Evolutionary conservation across 2,888 invertebrate species (phyloP).

Genomic region (Peribatodes rhomboidaria): DNA sequence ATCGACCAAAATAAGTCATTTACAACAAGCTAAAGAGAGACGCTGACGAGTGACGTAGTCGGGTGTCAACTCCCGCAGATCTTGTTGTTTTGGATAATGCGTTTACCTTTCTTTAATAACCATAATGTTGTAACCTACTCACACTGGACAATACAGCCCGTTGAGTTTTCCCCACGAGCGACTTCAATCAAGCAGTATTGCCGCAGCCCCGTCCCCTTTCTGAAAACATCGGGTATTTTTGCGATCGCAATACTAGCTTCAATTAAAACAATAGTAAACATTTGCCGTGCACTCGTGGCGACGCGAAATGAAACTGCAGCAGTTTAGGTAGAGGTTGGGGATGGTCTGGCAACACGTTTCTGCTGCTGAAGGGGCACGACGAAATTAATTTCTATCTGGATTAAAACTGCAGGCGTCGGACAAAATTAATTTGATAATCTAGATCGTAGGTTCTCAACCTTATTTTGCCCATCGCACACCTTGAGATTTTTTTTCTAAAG

Average conservation of each 20-base stretch:
- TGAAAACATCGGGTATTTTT: slow-evolving; percentile 47
- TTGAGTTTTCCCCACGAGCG: slow-evolving; percentile 18
- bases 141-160: background rate
- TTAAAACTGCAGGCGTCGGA: background rate
- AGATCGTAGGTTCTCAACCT: too few species aligned
- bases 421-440: background rate
- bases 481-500: too few species aligned
- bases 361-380: background rate
- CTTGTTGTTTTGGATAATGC: too few species aligned
- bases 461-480: too few species aligned
- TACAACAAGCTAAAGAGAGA: too few species aligned
- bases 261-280: slow-evolving; percentile 68
- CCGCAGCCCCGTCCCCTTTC: slow-evolving; percentile 38
- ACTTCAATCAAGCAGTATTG: slow-evolving; percentile 37
- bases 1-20: too few species aligned
- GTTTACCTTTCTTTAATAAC: too few species aligned
- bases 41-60: too few species aligned
- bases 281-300: slow-evolving; percentile 65
- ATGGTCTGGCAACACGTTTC: background rate
- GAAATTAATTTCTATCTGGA: background rate
- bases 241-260: slow-evolving; percentile 67
- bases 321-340: background rate
- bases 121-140: background rate
- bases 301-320: slow-evolving; percentile 49
- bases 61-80: too few species aligned